Conservation (phyloP, 2,888 invertebrate genomes). For the Scotopteryx bipunctaria region DNA sequence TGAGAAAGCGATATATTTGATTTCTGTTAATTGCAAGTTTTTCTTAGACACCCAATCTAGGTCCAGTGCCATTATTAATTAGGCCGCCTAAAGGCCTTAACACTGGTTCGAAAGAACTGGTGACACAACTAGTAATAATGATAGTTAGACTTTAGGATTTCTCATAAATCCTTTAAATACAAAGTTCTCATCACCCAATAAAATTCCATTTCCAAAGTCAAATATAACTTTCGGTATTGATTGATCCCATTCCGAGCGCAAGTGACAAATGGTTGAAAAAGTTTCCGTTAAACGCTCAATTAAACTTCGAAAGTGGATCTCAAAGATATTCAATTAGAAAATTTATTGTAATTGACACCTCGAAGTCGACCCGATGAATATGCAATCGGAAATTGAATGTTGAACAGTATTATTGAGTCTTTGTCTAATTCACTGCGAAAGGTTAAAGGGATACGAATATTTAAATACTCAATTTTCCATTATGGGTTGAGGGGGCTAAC, state of each 20-base stretch:
- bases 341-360: constrained; percentile 54
- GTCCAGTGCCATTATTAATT: no score
- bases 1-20: background rate
- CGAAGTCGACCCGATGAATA: constrained; percentile 22
- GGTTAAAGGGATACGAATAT: no score
- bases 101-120: no score
- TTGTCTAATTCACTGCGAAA: constrained; percentile 11
- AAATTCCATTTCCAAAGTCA: no score
- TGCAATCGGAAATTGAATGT: constrained; percentile 24
- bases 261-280: constrained; percentile 46
- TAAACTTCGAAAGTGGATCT: constrained; percentile 43
- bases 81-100: no score
- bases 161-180: no score
- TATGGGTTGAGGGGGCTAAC: no score
- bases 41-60: no score
- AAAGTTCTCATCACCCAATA: background rate
- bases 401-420: constrained; percentile 17
- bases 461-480: no score
- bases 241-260: constrained; percentile 31
- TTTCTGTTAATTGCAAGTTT: no score
- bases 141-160: no score
- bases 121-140: no score
- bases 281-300: constrained; percentile 51
- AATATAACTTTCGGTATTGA: constrained; percentile 35
- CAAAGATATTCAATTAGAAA: constrained; percentile 47